Percentiles rank a stretch among this genome's conserved stretches.
Conservation (phyloP, 1,140 invertebrate genomes). For the Drosophila gunungcola region DNA sequence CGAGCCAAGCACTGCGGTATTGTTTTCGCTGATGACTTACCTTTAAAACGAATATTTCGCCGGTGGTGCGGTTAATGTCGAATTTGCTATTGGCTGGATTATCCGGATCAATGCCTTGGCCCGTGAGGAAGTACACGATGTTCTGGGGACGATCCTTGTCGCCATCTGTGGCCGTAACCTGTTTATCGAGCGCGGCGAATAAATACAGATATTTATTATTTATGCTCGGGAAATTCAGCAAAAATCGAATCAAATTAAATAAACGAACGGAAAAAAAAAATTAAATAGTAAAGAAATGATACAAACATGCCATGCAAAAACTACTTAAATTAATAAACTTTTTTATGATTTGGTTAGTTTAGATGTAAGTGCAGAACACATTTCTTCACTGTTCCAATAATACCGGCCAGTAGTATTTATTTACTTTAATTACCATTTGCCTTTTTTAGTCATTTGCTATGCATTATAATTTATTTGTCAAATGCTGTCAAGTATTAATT, state of each 20-base stretch:
- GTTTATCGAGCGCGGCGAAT: constrained; percentile 40
- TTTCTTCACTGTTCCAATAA: constrained; percentile 19
- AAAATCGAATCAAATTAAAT: constrained; percentile 7
- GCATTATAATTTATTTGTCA: constrained; percentile 39
- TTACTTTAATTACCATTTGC: constrained; percentile 20
- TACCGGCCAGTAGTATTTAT: constrained; percentile 11
- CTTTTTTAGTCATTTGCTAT: constrained; percentile 1
- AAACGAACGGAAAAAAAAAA: constrained; percentile 14
- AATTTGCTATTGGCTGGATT: constrained; percentile 98
- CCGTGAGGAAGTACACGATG: constrained; percentile 98
- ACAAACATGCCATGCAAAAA: constrained; percentile 36
- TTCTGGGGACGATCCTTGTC: constrained; percentile 97
- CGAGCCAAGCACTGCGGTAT: constrained; percentile 15
- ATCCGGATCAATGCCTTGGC: constrained; percentile 97
- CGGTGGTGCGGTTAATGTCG: constrained; percentile 96
- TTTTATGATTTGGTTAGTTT: constrained; percentile 12
- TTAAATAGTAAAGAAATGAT: constrained; percentile 1
- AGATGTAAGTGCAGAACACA: not conserved
- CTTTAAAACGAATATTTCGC: constrained; percentile 97
- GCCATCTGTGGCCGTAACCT: constrained; percentile 98
- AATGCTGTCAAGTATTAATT: constrained; percentile 12
- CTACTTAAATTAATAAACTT: constrained; percentile 19
- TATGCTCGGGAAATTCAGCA: constrained; percentile 7
- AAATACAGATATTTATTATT: constrained; percentile 40
- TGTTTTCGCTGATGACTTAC: constrained; percentile 86